Conservation (phyloP, 1,140 invertebrate species). For the Contarinia nasturtii region DNA sequence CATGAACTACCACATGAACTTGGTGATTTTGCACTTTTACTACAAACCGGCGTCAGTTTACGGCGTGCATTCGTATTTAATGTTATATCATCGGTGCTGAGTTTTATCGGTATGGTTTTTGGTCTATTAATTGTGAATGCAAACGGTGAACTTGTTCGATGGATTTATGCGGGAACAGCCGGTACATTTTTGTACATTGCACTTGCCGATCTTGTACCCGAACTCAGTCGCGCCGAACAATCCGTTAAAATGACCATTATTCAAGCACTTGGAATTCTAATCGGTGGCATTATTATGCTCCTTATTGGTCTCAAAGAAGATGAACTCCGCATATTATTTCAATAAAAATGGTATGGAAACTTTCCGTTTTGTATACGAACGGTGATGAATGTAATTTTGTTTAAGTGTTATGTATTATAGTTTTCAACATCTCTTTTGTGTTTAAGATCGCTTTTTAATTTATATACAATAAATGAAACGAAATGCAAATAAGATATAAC, state of each 20-base stretch:
- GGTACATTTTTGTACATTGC: conserved; percentile 68
- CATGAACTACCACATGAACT: conserved; percentile 69
- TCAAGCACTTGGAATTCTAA: conserved; percentile 43
- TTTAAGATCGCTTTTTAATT: no score
- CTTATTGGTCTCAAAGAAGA: conserved; percentile 56
- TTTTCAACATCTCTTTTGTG: no score
- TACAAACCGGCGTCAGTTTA: conserved; percentile 53
- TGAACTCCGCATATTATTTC: conserved; percentile 35
- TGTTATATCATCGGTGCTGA: conserved; percentile 49
- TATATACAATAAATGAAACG: no score
- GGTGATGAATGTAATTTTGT: no score
- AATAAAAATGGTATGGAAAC: no score
- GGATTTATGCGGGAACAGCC: conserved; percentile 62
- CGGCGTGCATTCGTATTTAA: conserved; percentile 53
- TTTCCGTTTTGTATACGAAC: no score
- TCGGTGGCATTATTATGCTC: conserved; percentile 52
- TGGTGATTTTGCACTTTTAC: conserved; percentile 62
- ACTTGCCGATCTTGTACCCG: conserved; percentile 55
- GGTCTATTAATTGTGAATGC: conserved; percentile 49
- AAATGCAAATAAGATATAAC: no score
- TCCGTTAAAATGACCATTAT: conserved; percentile 22
- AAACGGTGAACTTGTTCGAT: conserved; percentile 38
- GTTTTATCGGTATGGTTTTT: conserved; percentile 52
- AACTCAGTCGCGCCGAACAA: conserved; percentile 28
- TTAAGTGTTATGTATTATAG: no score